Evolutionary conservation across 2,797 vertebrate species (phyloP), one percentile per base, ranked within the genome.

Genomic region (Gouania willdenowi): DNA sequence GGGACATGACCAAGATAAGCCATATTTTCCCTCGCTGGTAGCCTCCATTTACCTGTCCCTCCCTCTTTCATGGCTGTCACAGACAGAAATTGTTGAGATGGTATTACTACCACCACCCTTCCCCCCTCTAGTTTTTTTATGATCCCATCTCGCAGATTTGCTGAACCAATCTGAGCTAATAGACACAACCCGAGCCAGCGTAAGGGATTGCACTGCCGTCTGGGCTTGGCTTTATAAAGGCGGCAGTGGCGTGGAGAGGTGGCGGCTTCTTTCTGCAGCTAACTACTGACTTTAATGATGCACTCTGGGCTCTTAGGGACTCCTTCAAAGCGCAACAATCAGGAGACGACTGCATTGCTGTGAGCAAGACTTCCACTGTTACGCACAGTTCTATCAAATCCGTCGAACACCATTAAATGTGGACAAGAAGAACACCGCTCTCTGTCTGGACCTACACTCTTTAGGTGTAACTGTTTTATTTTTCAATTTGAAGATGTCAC

Each of bases 221-320:
- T 49, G 38, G 66, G 67, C 55, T 38, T 6, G 54, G n/a, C 28
- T 58, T 80, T 81, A 62, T 5, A 75, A 68, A 79, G 71, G 36
- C 69, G 26, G 35, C 67, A 53, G 61, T 37, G 34, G 40, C 9
- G 37, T 56, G 66, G 32, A 76, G 61, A 65, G 49, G 44, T 40
- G 39, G 41, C 41, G 26, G 77, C 48, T 45, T 39, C 38, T 47
- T 42, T 18, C 42, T 25, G 5, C 47, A 32, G 26, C 46, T 34
- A 35, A 51, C 41, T 51, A 76, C 44, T 51, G 41, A 41, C 70
- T 75, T 63, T 82, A 78, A 84, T 80, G 69, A 82, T 67, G 65
- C 15, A 5, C 67, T 57, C 52, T 46, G 23, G 26, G 47, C 39
- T 32, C 45, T 41, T 12, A 68, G 41, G 49, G 49, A 66, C 28